A percentile compares a stretch with the other conserved stretches of the same genome.
phyloP scores from a whole-genome alignment of 2,797 vertebrate genomes.

The Neopelma chrysocephalum region DNA sequence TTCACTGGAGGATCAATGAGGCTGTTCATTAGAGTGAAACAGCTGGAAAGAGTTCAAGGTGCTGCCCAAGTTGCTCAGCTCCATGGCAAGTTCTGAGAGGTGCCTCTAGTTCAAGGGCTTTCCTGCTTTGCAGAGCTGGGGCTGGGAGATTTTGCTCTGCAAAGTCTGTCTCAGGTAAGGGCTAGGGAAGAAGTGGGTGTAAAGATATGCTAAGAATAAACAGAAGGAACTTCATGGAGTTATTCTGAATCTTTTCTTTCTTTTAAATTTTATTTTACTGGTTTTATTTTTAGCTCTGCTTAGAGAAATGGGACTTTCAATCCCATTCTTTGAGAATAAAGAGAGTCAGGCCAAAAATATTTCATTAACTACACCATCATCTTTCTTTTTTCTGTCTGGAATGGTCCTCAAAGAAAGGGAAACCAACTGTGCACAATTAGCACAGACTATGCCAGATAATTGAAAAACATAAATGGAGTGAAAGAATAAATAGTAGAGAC shows the following conservation, averaged over 20 bases:
- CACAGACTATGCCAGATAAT: neutral
- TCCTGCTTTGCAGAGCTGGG: neutral
- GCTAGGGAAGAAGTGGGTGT: neutral
- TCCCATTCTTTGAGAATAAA: constrained; percentile 19
- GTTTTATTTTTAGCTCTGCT: constrained; percentile 19
- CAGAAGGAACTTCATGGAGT: neutral
- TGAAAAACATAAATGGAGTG: neutral
- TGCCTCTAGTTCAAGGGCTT: neutral
- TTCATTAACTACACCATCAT: neutral
- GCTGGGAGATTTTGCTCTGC: neutral
- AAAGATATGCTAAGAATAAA: neutral
- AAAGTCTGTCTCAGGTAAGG: neutral
- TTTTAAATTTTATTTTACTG: neutral
- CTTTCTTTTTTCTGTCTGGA: constrained; percentile 15
- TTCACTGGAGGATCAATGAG: neutral
- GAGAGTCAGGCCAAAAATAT: neutral
- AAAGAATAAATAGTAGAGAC: neutral
- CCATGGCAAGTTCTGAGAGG: neutral
- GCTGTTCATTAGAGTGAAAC: neutral
- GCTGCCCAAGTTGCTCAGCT: neutral
- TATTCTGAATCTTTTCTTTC: neutral
- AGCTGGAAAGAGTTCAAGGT: neutral
- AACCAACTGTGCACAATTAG: constrained; percentile 10
- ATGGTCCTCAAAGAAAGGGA: neutral
- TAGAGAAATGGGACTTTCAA: neutral